Percentiles rank a stretch among this genome's conserved stretches.
Evolutionary conservation across 2,888 invertebrate species (phyloP).

Genomic region (Clistopyga incitator): DNA sequence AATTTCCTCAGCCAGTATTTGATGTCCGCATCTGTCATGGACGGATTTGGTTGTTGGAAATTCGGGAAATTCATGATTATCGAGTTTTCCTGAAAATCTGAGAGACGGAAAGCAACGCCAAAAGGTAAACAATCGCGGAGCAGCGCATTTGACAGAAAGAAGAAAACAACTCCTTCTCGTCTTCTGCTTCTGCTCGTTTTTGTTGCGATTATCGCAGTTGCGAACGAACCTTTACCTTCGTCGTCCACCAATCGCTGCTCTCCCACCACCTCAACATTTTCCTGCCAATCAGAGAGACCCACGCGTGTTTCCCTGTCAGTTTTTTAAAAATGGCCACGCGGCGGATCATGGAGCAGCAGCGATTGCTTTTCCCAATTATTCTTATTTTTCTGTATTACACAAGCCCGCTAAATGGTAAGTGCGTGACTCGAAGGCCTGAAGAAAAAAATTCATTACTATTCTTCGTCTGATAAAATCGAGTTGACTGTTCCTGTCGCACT

Average conservation of each 20-base stretch:
- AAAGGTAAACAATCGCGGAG: slow-evolving; percentile 22
- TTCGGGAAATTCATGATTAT: slow-evolving; percentile 65
- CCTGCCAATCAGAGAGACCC: slow-evolving; percentile 65
- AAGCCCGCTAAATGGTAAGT: slow-evolving; percentile 69
- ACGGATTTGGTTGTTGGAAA: slow-evolving; percentile 64
- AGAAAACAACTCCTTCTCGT: too few relatives aligned
- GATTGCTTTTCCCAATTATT: slow-evolving; percentile 67
- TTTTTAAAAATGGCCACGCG: slow-evolving; percentile 74
- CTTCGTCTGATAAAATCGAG: neutral
- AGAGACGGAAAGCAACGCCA: neutral
- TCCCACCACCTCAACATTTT: neutral
- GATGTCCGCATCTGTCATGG: slow-evolving; percentile 86
- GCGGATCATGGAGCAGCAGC: slow-evolving; percentile 46
- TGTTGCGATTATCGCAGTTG: too few relatives aligned
- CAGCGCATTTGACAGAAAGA: neutral
- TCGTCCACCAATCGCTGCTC: neutral
- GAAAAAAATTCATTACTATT: neutral
- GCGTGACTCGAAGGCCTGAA: neutral
- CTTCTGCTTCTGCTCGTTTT: neutral
- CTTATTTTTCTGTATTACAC: slow-evolving; percentile 65
- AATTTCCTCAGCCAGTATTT: slow-evolving; percentile 90
- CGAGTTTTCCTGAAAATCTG: neutral
- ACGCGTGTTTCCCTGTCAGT: slow-evolving; percentile 71
- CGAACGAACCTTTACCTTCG: neutral
- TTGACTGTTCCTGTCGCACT: neutral